Evolutionary conservation across 2,113 vertebrate genomes (phyloP).

Genomic region (Corythornis vintsioides): DNA sequence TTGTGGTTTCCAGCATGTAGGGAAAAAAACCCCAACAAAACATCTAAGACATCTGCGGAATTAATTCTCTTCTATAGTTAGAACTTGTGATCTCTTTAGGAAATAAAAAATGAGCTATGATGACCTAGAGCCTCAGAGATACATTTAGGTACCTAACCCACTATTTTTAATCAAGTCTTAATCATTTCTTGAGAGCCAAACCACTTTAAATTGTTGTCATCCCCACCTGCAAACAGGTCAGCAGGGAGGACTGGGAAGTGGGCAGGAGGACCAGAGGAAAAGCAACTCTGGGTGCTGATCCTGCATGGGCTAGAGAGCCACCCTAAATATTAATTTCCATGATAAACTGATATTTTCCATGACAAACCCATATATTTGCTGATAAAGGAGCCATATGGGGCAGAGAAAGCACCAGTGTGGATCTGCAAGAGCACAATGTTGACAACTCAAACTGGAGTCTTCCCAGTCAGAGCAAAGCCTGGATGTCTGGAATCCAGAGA

Average conservation of each 20-base stretch:
- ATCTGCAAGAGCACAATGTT: background rate
- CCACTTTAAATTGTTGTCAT: background rate
- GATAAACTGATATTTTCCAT: background rate
- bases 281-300: background rate
- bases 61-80: background rate
- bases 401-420: background rate
- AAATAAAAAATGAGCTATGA: background rate
- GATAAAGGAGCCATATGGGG: background rate
- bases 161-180: constrained; percentile 18
- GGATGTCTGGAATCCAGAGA: background rate
- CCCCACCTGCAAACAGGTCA: background rate
- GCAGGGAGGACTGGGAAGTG: accelerated
- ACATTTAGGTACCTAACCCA: background rate
- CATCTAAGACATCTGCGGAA: background rate
- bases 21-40: background rate
- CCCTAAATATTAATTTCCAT: background rate
- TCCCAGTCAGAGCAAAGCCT: background rate
- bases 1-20: background rate
- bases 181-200: background rate
- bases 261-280: background rate
- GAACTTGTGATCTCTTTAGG: background rate
- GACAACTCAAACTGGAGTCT: background rate
- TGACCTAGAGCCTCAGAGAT: constrained; percentile 32
- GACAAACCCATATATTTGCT: background rate
- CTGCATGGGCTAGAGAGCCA: accelerated